Evolutionary conservation across 2,888 invertebrate genomes (phyloP).

Genomic region (Herminia tarsipennalis): DNA sequence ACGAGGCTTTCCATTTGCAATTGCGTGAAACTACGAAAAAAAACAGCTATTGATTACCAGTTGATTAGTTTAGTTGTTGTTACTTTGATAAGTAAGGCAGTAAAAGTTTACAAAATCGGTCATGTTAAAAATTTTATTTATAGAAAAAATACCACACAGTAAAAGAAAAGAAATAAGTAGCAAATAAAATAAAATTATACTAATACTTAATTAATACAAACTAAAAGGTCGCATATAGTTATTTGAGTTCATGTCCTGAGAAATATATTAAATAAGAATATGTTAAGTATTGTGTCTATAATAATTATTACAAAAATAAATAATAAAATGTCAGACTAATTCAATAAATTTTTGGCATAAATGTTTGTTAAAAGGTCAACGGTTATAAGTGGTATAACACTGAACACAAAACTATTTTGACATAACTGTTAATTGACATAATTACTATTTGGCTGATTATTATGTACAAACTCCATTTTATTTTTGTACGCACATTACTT

Average conservation of each 20-base stretch:
- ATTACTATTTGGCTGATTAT: slow-evolving; percentile 11
- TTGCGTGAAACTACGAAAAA: too few species aligned
- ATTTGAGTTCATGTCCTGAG: slow-evolving; percentile 42
- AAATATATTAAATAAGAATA: slow-evolving; percentile 26
- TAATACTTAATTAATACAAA: slow-evolving; percentile 36
- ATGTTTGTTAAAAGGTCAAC: slow-evolving; percentile 28
- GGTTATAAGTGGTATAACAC: too few species aligned
- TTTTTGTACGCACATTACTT: slow-evolving; percentile 2
- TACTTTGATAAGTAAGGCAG: not conserved
- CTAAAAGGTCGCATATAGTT: slow-evolving; percentile 34
- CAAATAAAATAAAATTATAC: slow-evolving; percentile 26
- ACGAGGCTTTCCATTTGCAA: too few species aligned
- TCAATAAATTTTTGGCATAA: slow-evolving; percentile 39
- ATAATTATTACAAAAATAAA: slow-evolving; percentile 65
- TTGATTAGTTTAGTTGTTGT: not conserved
- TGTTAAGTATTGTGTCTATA: slow-evolving; percentile 23
- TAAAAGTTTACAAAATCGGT: not conserved
- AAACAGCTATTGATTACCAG: too few species aligned
- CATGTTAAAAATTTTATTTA: slow-evolving; percentile 22
- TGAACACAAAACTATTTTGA: too few species aligned
- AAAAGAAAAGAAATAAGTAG: slow-evolving; percentile 34
- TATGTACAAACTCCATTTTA: slow-evolving; percentile 19
- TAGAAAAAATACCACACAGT: slow-evolving; percentile 52
- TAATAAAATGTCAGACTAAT: slow-evolving; percentile 55
- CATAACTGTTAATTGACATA: too few species aligned